Evolutionary conservation across 2,113 vertebrate genomes (phyloP), one percentile per base, ranked within the genome.

Genomic region (Myrmecobius fasciatus): DNA sequence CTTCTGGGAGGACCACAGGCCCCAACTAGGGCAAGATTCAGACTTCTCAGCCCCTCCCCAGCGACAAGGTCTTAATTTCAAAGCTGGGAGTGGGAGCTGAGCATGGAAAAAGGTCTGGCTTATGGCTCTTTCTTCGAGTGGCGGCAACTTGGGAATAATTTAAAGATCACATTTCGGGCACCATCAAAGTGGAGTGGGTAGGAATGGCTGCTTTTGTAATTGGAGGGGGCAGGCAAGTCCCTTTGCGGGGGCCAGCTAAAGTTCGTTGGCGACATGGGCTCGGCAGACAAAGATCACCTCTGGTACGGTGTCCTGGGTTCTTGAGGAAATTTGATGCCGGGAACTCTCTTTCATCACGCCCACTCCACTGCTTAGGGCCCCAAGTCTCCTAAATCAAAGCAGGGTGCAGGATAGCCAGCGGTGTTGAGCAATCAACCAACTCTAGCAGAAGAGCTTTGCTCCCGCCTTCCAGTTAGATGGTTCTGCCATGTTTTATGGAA

Each of bases 141-240:
- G 98, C 98, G 94, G 93, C 90, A 95, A 98, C 97, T 98, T 98
- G 98, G 97, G 98, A 98, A 98, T 98, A 98, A 98, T 98, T 98
- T 98, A 98, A 97, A 98, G 98, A 98, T 98, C 98, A 48, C 96
- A 95, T 98, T 98, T 98, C 98, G 98, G 97, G 93, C 97, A 98
- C 96, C 96, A 98, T 97, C 96, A 97, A 97, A 98, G 96, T 31
- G 46, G 92, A 98, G 91, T 96, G 96, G 94, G 94, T 97, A 97
- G 97, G 96, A 98, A 97, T 96, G 96, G 97, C 95, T 94, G 97
- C 89, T 98, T 98, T 98, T 98, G 94, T 97, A 98, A 92, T 97
- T 25, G 56, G 93, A 4, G 91, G 97, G 98, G 97, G 97, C 97
- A 93, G 97, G 93, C 97, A 88, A 94, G 94, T 97, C 98, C 98